These are phyloP conservation scores for Melanaphis sacchari DNA, from an alignment of 1,140 invertebrate species.

Conservation along the genomic window DNA sequence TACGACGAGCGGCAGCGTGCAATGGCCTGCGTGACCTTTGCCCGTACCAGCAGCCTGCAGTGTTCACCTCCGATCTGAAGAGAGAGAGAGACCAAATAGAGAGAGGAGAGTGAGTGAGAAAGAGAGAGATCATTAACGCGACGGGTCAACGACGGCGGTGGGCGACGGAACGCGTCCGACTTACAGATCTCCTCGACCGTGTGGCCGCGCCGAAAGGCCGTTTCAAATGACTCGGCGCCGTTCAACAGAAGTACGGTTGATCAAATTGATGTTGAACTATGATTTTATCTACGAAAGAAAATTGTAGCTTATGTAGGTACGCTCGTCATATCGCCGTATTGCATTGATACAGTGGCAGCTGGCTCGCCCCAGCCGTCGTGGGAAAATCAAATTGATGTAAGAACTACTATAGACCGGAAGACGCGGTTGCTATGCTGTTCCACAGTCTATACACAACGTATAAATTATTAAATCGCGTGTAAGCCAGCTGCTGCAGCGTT, in stretches of 20 bases:
- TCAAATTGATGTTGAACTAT: background rate
- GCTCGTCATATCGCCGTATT: background rate
- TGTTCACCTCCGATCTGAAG: background rate
- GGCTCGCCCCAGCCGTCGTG: background rate
- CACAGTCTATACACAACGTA: background rate
- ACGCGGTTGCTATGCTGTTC: background rate
- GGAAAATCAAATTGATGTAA: conserved; percentile 1
- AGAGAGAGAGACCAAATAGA: background rate
- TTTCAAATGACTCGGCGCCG: too few species aligned
- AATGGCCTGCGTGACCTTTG: conserved; percentile 24
- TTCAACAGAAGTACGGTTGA: too few species aligned
- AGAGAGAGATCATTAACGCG: background rate
- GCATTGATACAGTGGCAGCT: background rate
- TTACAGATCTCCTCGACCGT: background rate
- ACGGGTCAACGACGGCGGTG: conserved; percentile 23
- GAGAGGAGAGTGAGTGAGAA: background rate
- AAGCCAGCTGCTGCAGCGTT: background rate
- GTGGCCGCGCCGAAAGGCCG: background rate
- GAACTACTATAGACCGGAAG: background rate
- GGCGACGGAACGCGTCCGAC: background rate
- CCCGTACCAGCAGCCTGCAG: background rate
- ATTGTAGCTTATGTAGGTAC: background rate
- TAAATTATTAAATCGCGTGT: background rate
- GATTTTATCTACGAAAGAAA: background rate
- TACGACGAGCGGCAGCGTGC: background rate